Conservation (phyloP, 2,888 invertebrate species). For the Sabatieria punctata region DNA sequence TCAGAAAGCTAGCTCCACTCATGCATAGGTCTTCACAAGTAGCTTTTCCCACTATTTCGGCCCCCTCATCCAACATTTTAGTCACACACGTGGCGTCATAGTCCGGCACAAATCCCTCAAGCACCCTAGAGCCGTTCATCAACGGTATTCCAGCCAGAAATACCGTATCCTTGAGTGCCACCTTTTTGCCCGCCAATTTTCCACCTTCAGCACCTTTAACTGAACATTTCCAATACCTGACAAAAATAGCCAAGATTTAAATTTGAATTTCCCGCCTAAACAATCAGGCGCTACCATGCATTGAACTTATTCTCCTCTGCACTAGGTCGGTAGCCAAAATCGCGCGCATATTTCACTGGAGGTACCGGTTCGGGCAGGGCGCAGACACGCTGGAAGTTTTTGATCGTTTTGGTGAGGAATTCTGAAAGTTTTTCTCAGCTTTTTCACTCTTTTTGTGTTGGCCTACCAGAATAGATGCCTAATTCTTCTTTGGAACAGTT, state of each 20-base stretch:
- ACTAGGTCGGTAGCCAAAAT: conserved; percentile 15
- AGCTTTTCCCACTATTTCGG: conserved; percentile 26
- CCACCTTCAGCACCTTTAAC: conserved; percentile 10
- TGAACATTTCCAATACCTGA: conserved; percentile 9
- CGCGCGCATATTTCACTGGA: conserved; percentile 15
- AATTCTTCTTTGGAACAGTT: too few relatives aligned
- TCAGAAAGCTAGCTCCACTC: conserved; percentile 22
- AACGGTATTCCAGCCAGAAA: conserved; percentile 30
- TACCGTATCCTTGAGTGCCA: conserved; percentile 29
- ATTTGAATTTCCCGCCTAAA: too few relatives aligned
- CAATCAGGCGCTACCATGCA: too few relatives aligned
- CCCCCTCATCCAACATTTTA: conserved; percentile 27
- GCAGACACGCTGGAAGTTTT: too few relatives aligned
- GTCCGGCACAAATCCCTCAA: conserved; percentile 27
- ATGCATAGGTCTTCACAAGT: conserved; percentile 26
- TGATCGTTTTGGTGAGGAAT: too few relatives aligned
- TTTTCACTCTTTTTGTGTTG: too few relatives aligned
- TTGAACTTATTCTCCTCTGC: conserved; percentile 18
- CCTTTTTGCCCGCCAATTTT: conserved; percentile 22
- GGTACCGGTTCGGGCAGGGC: background rate
- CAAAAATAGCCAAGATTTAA: too few relatives aligned
- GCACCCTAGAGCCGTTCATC: conserved; percentile 21
- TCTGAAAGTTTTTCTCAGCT: too few relatives aligned
- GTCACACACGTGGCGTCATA: conserved; percentile 28
- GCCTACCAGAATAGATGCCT: too few relatives aligned